Base-by-base conservation (phyloP, 2,888 invertebrate genomes). In the Thelaira solivaga region DNA sequence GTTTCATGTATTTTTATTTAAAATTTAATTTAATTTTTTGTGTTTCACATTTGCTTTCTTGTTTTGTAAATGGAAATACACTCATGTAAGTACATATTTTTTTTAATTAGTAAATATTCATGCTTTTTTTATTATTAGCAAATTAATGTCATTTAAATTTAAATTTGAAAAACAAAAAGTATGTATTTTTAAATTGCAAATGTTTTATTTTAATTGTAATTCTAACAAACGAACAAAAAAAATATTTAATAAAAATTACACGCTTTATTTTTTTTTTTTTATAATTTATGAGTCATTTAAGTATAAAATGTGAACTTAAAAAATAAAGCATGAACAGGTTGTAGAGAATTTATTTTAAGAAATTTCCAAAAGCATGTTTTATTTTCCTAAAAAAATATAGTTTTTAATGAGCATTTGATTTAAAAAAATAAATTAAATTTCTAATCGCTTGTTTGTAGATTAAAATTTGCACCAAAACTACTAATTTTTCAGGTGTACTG, bases 41-140 rank as follows among this genome's bases (percentile, higher is more conserved):
- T 22, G 13, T 47, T 24, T 34, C 10, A 18, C 1, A 34, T 24
- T 34, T 71, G 8, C 53, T 53, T 59, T 24, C 24, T 47, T 75
- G 6, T 39, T 24, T 39, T 39, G 16, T 10, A 22, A 47, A 13
- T n/a, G n/a, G n/a, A n/a, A n/a, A n/a, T n/a, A n/a, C n/a, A n/a
- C 2, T 13, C 24, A 24, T 47, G n/a, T 47, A 13, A n/a, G 1
- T 34, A n/a, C 3, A 10, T 36, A 18, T 47, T 22, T 57, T 47
- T n/a, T 55, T 57, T 73, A 73, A 73, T 57, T 57, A 65, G 57
- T 57, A n/a, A n/a, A n/a, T n/a, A n/a, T n/a, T n/a, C n/a, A 47
- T 45, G 49, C 5, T 47, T 64, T 39, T 45, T 41, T 49, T 20
- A n/a, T n/a, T 61, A 41, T 47, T 2, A 47, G 34, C 55, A 73